phyloP scores from a whole-genome alignment of 2,888 invertebrate genomes.

The Alsophila aescularia region DNA sequence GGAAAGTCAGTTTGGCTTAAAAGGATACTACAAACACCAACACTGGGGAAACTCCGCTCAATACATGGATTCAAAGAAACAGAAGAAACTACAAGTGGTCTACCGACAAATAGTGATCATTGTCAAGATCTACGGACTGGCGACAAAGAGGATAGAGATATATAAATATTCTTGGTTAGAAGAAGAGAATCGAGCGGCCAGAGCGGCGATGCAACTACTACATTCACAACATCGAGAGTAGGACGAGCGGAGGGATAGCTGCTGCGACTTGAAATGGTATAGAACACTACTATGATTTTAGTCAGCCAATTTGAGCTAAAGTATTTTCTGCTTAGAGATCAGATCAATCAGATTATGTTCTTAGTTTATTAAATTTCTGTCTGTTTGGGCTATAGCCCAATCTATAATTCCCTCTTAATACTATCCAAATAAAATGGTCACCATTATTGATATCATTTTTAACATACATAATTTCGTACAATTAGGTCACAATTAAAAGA shows the following conservation, averaged over 20 bases:
- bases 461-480: too few relatives aligned
- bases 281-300: conserved; percentile 45
- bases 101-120: conserved; percentile 75
- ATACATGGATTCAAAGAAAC: conserved; percentile 69
- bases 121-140: conserved; percentile 72
- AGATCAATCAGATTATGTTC: too few relatives aligned
- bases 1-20: conserved; percentile 64
- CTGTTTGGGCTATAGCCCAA: too few relatives aligned
- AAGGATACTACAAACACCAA: conserved; percentile 75
- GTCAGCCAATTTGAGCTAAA: conserved; percentile 36
- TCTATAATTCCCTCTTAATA: too few relatives aligned
- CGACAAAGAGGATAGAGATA: conserved; percentile 75
- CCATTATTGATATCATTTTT: too few relatives aligned
- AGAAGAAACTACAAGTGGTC: conserved; percentile 82
- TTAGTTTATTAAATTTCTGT: too few relatives aligned
- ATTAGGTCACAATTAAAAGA: too few relatives aligned
- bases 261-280: conserved; percentile 79
- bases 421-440: too few relatives aligned
- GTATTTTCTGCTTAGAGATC: not conserved
- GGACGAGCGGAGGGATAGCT: conserved; percentile 73
- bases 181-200: conserved; percentile 74
- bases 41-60: conserved; percentile 76
- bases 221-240: conserved; percentile 81
- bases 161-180: conserved; percentile 72
- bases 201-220: conserved; percentile 82